phyloP scores from a whole-genome alignment of 2,888 invertebrate genomes.

The Hanleya hanleyi region DNA sequence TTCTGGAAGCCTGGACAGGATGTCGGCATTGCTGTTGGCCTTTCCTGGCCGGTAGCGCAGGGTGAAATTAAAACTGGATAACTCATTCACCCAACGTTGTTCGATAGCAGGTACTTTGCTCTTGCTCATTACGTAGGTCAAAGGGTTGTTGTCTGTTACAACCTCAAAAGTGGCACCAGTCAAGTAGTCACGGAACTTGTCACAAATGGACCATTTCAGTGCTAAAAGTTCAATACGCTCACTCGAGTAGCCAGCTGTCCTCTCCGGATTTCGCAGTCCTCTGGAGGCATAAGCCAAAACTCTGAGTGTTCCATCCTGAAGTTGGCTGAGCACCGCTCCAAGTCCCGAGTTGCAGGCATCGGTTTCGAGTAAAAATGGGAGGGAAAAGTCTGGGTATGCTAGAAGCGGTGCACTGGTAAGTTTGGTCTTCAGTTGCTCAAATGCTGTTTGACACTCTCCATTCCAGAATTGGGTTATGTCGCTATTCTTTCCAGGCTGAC shows the following conservation, averaged over 20 bases:
- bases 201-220: slow-evolving; percentile 37
- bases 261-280: slow-evolving; percentile 22
- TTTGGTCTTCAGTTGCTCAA: slow-evolving; percentile 26
- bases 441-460: slow-evolving; percentile 26
- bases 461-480: slow-evolving; percentile 15
- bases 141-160: slow-evolving; percentile 27
- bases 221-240: slow-evolving; percentile 36
- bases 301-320: slow-evolving; percentile 18
- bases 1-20: slow-evolving; percentile 21
- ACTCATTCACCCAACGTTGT: slow-evolving; percentile 32
- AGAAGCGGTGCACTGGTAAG: slow-evolving; percentile 31
- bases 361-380: slow-evolving; percentile 16
- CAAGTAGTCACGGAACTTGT: slow-evolving; percentile 32
- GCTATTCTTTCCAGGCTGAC: background rate
- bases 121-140: slow-evolving; percentile 16
- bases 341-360: slow-evolving; percentile 25
- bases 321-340: slow-evolving; percentile 32
- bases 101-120: slow-evolving; percentile 26
- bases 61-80: slow-evolving; percentile 23
- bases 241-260: slow-evolving; percentile 27
- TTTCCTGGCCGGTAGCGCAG: slow-evolving; percentile 22
- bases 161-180: slow-evolving; percentile 23
- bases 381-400: slow-evolving; percentile 28
- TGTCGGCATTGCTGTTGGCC: slow-evolving; percentile 25
- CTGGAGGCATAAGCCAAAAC: slow-evolving; percentile 34